Conservation (phyloP, 2,113 vertebrate genomes). For the Theristicus caerulescens region DNA sequence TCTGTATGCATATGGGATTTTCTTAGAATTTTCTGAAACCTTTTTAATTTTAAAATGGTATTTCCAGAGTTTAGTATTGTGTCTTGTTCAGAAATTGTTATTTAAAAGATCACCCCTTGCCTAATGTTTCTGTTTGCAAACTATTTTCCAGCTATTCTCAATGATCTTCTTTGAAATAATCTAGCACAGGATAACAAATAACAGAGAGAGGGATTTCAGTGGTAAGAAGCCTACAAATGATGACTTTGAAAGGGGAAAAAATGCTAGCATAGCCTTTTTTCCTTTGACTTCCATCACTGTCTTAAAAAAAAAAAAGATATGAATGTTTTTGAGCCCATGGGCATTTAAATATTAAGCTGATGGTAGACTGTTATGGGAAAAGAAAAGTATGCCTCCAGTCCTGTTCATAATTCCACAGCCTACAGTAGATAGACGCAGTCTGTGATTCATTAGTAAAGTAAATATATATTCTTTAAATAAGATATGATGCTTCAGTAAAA, state of each 20-base stretch:
- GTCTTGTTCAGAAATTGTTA: not conserved
- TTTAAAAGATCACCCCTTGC: not conserved
- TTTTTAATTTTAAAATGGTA: not conserved
- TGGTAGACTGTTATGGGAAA: not conserved
- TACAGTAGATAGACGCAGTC: not conserved
- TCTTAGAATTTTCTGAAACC: not conserved
- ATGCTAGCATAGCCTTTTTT: not conserved
- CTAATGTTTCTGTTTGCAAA: not conserved
- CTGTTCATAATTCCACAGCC: not conserved
- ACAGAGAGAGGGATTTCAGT: not conserved
- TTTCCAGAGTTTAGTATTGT: not conserved
- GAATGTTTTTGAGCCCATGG: not conserved
- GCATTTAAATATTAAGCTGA: not conserved
- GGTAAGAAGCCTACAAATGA: not conserved
- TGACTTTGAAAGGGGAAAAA: not conserved
- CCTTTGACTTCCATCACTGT: not conserved
- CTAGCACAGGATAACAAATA: not conserved
- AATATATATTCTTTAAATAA: not conserved
- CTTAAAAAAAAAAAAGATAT: not conserved
- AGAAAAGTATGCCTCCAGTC: not conserved
- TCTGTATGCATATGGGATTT: not conserved
- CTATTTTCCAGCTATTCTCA: not conserved
- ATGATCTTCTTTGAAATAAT: not conserved
- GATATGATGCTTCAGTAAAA: not conserved
- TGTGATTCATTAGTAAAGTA: constrained; percentile 6